phyloP scores from a whole-genome alignment of 2,888 invertebrate genomes.

The Norana najaformis region DNA sequence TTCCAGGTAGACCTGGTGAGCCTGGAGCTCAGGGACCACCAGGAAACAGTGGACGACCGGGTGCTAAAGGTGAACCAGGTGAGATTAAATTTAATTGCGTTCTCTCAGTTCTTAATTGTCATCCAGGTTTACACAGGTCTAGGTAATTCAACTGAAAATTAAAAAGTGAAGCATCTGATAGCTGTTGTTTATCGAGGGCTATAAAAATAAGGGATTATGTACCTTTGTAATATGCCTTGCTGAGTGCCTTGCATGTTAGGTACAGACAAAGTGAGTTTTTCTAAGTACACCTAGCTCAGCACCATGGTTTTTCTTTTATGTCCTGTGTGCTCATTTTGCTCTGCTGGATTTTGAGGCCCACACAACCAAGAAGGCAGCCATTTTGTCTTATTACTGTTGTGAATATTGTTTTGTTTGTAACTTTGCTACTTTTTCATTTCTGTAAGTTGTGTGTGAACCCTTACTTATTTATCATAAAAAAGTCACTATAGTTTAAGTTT shows the following conservation, averaged over 20 bases:
- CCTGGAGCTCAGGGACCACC: conserved; percentile 47
- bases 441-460: background rate
- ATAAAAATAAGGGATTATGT: background rate
- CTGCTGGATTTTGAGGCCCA: background rate
- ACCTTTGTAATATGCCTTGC: background rate
- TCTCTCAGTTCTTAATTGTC: background rate
- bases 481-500: background rate
- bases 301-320: background rate
- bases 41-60: conserved; percentile 39
- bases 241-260: background rate
- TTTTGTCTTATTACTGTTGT: background rate
- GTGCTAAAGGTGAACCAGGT: background rate
- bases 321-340: background rate
- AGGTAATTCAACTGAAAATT: background rate
- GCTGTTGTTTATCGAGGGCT: background rate
- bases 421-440: background rate
- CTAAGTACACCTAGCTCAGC: background rate
- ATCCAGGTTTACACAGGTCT: background rate
- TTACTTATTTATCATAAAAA: background rate
- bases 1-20: background rate
- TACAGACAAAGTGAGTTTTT: background rate
- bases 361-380: conserved; percentile 1
- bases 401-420: background rate
- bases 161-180: background rate
- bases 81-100: background rate